These are phyloP conservation scores for Chironomus tepperi DNA, from an alignment of 1,140 invertebrate species.

Conservation along the genomic window DNA sequence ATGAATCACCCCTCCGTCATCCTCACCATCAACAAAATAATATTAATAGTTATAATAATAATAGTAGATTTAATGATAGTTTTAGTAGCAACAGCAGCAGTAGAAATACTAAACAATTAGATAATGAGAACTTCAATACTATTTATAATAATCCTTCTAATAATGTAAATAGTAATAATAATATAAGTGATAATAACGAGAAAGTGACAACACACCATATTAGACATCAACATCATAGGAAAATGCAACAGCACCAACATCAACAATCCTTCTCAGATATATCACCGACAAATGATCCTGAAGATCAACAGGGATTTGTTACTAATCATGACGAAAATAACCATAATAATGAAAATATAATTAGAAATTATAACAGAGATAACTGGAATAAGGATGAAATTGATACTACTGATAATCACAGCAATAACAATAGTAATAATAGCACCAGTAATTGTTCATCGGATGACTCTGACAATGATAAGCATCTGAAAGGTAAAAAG, in stretches of 20 bases:
- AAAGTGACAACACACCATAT: conserved; percentile 8
- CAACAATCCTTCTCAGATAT: neutral
- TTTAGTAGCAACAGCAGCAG: conserved; percentile 1
- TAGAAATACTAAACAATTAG: neutral
- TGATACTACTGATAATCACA: neutral
- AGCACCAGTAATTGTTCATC: neutral
- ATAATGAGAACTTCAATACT: conserved; percentile 7
- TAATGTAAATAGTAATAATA: conserved; percentile 15
- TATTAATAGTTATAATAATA: conserved; percentile 20
- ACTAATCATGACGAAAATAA: neutral
- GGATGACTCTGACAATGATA: neutral
- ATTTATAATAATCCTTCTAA: conserved; percentile 14
- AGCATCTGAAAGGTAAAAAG: conserved; percentile 17
- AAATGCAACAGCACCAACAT: neutral
- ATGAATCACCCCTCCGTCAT: conserved; percentile 17
- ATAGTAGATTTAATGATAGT: neutral
- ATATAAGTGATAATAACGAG: neutral
- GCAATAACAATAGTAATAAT: conserved; percentile 15
- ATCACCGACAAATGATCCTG: neutral
- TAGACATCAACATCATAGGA: neutral
- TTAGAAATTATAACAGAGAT: neutral
- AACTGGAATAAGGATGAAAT: neutral
- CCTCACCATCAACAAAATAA: neutral
- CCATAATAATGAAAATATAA: neutral
- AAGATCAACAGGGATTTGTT: neutral